phyloP scores from a whole-genome alignment of 2,113 vertebrate genomes.

The Hydropotes inermis region DNA sequence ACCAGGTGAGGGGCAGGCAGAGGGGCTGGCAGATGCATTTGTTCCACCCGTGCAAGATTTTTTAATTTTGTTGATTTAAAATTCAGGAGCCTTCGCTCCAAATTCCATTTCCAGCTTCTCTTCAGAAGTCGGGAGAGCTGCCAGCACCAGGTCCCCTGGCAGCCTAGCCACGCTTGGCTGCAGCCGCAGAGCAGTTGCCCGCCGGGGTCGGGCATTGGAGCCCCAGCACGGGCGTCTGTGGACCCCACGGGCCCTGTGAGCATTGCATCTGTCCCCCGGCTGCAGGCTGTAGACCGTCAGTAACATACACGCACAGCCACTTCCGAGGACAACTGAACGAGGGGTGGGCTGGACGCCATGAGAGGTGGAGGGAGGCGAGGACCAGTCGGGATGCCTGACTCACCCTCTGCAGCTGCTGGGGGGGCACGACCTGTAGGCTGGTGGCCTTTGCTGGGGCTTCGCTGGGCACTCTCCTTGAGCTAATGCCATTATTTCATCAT shows the following conservation, averaged over 20 bases:
- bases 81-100: neutral
- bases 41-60: neutral
- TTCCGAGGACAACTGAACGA: neutral
- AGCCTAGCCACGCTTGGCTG: neutral
- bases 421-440: neutral
- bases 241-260: neutral
- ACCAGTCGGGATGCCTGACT: neutral
- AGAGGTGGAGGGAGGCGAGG: neutral
- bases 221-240: fast-evolving
- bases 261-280: neutral
- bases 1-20: no score
- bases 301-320: fast-evolving
- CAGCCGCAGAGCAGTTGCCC: neutral
- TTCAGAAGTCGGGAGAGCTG: neutral
- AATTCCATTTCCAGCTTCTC: neutral
- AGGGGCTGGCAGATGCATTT: neutral
- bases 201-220: no score
- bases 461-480: neutral
- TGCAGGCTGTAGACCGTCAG: neutral
- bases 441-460: neutral
- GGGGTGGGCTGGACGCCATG: neutral
- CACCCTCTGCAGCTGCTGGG: neutral
- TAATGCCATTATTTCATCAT: neutral
- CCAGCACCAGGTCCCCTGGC: neutral
- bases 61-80: neutral